Evolutionary conservation across 2,888 invertebrate genomes (phyloP), one percentile per base, ranked within the genome.

Genomic region (Criorhina ranunculi): DNA sequence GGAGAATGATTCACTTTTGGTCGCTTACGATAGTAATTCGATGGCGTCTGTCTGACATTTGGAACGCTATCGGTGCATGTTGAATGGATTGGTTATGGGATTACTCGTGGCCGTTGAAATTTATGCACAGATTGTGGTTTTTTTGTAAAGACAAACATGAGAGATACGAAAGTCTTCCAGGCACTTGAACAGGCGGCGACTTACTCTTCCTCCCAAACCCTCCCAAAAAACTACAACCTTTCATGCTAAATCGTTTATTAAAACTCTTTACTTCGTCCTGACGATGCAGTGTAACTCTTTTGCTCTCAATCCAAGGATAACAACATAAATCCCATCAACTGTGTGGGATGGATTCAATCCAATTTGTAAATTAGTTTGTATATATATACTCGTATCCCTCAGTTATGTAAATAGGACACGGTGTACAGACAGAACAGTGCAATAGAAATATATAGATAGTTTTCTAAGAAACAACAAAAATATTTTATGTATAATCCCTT

Each of bases 1-100:
- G 55, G 92, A 92, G 85, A 90, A 92, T 81, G 92, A 92, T 79
- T 92, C 92, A 0, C 87, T 92, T 85, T 86, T 92, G 81, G 92
- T 92, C 76, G 91, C 91, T 37, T 92, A 91, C 87, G 91, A 92
- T 79, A 91, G 91, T 87, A 90, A 90, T 87, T 90, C 91, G 79
- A 87, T 91, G 88, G 90, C 90, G 89, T 91, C 92, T 87, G 91
- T 92, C 90, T 92, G 92, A 92, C 92, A 91, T 89, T 90, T 90
- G 90, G 89, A 90, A 90, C 89, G 90, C 87, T 88, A 90, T 89
- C 89, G 91, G 89, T 90, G 90, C 89, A 88, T 89, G 88, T 88
- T 91, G 76, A 91, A 91, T 86, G 88, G 89, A 57, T 86, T 89
- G 87, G 89, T 91, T 70, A 91, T 91, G 91, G 88, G 89, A 35